Evolutionary conservation across 1,140 invertebrate species (phyloP).

Genomic region (Drosophila micromelanica): DNA sequence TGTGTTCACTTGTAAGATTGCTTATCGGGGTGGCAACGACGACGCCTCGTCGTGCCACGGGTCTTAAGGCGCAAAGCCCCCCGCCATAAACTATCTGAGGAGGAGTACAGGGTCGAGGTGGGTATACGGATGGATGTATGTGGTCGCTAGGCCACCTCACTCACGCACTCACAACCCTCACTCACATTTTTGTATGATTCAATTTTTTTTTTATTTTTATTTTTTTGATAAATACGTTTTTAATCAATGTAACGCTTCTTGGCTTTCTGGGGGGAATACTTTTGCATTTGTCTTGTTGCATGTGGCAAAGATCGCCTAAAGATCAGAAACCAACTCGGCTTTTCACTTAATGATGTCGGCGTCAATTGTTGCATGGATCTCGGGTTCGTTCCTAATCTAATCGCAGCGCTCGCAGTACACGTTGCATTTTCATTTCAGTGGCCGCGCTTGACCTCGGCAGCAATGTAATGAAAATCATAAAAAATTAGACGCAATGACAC

Average conservation of each 20-base stretch:
- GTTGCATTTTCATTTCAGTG: conserved; percentile 38
- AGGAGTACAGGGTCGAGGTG: neutral
- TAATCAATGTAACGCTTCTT: conserved; percentile 41
- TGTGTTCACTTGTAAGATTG: conserved; percentile 73
- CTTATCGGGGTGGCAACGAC: conserved; percentile 67
- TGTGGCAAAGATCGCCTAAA: neutral
- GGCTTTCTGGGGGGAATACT: neutral
- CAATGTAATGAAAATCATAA: conserved; percentile 71
- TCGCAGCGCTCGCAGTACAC: conserved; percentile 16
- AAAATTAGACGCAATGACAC: conserved; percentile 58
- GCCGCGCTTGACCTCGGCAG: conserved; percentile 62
- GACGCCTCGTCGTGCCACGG: conserved; percentile 35
- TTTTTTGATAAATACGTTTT: conserved; percentile 70
- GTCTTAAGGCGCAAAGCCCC: conserved; percentile 64
- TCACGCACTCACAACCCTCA: neutral
- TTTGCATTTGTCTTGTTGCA: neutral
- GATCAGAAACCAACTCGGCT: neutral
- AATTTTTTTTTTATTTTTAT: no score
- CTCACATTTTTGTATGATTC: no score
- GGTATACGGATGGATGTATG: neutral
- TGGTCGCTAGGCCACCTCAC: conserved; percentile 16
- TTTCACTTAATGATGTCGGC: neutral
- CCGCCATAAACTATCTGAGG: conserved; percentile 50
- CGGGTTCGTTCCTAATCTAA: conserved; percentile 49
- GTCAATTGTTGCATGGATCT: conserved; percentile 4